Base-by-base conservation (phyloP, 2,113 vertebrate genomes). In the Nyctibius bracteatus region DNA sequence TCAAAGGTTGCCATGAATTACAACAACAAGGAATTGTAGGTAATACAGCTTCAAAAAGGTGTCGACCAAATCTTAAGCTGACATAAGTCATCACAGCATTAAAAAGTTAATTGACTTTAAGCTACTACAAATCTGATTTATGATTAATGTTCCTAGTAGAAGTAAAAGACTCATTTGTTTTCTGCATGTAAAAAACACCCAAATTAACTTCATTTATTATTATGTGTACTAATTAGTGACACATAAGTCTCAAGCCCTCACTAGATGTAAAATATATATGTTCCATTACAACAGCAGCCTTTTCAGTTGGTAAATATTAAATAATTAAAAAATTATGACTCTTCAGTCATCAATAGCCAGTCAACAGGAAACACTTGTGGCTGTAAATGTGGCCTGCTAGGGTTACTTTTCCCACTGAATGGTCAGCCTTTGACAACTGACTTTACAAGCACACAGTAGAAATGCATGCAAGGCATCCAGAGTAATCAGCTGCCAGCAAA, bases 71-170 rank as follows among this genome's bases (percentile, higher is more conserved):
- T 72, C 39, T 80, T 19, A 82, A 21, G 67, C 41, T 90, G 46
- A 79, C 8, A 1, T 39, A 92, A 93, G 51, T 55, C 70, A 72
- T 59, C 12, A 65, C 4, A 58, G 51, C 74, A 88, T 88, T 81
- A 88, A 94, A 44, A 90, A 82, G 23, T 77, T 88, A 90, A 96
- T 62, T 90, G 30, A 93, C 81, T 88, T 83, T 52, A 88, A 81
- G 51, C 54, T 90, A 81, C 68, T 73, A 78, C 93, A 83, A 93
- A 63, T 74, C 37, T 55, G 35, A 83, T 72, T 90, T 86, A 86
- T 83, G 46, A 49, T 81, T 7, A 93, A 43, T 95, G 70, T 92
- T 86, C 55, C 35, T n/a, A 82, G 33, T 35, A 80, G 57, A 86
- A 65, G 10, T 71, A 87, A 63, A 22, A 90, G n/a, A 66, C 49